Evolutionary conservation across 1,140 invertebrate genomes (phyloP), one percentile per base, ranked within the genome.

Genomic region (Cryptotermes secundus): DNA sequence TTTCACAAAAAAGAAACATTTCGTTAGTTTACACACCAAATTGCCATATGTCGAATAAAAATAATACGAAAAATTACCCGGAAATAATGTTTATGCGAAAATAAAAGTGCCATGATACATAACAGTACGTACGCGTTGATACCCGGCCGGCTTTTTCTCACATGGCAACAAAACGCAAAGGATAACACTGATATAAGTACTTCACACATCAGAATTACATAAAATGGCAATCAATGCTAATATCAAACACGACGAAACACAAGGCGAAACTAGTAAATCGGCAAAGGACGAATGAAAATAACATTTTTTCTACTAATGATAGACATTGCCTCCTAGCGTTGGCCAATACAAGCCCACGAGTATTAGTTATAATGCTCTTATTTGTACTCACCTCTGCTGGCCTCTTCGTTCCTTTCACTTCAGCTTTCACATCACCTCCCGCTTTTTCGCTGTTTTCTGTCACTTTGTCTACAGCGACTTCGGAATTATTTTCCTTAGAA

Each of bases 331-430:
- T 81, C 26, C 80, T 0, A 81, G 80, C 80, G 80, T 81, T 34
- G 35, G 80, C 80, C 80, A 81, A 38, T 36, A 81, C 59, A 72
- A 38, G 80, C 80, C 80, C 80, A 81, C 80, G 80, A 81, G 80
- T 81, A 79, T 72, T 72, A 72, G 59, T 72, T 72, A 72, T 72
- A n/a, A 72, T 53, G 83, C 59, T 72, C 59, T 72, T 72, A 59
- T 86, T 86, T 86, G 82, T 85, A 94, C 94, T 95, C 91, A 96
- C 95, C 93, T 96, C 96, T 87, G 95, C 94, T 91, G 95, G 93
- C 92, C 96, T 94, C 92, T 96, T 96, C 89, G 94, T 95, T 89
- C 95, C 95, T 92, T 96, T 96, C 87, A 96, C 91, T 88, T 96
- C 95, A 89, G 94, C 94, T 92, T 96, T 96, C 79, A 93, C 92